Conservation (phyloP, 2,888 invertebrate genomes). For the Drosophila glabriapex region DNA sequence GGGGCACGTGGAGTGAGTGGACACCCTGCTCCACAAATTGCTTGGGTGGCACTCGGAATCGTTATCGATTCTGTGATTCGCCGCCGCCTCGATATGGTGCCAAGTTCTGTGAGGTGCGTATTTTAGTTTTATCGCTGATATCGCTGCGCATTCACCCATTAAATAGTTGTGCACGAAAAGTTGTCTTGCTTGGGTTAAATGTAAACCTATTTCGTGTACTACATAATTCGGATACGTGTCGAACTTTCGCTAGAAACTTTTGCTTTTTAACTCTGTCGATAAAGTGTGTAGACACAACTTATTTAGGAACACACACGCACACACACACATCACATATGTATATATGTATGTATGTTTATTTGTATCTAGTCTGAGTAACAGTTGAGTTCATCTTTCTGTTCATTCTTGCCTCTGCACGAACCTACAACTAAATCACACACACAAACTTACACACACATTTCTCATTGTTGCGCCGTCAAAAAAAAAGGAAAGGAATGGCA, state of each 20-base stretch:
- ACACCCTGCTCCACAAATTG: slow-evolving; percentile 92
- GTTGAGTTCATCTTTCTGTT: slow-evolving; percentile 64
- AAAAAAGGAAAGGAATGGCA: slow-evolving; percentile 9
- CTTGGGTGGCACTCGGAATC: slow-evolving; percentile 91
- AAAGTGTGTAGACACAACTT: slow-evolving; percentile 49
- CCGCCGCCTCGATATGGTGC: slow-evolving; percentile 95
- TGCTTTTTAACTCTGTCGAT: slow-evolving; percentile 52
- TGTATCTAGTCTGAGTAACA: slow-evolving; percentile 32
- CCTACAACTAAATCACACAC: slow-evolving; percentile 30
- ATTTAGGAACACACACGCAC: slow-evolving; percentile 20
- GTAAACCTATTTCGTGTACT: slow-evolving; percentile 18
- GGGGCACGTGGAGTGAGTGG: slow-evolving; percentile 94
- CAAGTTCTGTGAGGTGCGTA: slow-evolving; percentile 92
- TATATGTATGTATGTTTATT: not conserved
- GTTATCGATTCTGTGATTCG: slow-evolving; percentile 94
- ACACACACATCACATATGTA: not conserved
- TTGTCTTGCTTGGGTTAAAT: slow-evolving; percentile 2
- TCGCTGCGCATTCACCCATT: slow-evolving; percentile 15
- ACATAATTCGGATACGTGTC: slow-evolving; percentile 46
- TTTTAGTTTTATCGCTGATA: slow-evolving; percentile 3
- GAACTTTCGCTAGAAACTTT: slow-evolving; percentile 62
- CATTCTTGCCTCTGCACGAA: slow-evolving; percentile 29
- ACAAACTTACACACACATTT: slow-evolving; percentile 12
- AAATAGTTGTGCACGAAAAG: slow-evolving; percentile 19
- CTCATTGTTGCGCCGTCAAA: slow-evolving; percentile 49